These are phyloP conservation scores for Chromis chromis DNA, from an alignment of 2,797 vertebrate genomes.

Conservation along the genomic window DNA sequence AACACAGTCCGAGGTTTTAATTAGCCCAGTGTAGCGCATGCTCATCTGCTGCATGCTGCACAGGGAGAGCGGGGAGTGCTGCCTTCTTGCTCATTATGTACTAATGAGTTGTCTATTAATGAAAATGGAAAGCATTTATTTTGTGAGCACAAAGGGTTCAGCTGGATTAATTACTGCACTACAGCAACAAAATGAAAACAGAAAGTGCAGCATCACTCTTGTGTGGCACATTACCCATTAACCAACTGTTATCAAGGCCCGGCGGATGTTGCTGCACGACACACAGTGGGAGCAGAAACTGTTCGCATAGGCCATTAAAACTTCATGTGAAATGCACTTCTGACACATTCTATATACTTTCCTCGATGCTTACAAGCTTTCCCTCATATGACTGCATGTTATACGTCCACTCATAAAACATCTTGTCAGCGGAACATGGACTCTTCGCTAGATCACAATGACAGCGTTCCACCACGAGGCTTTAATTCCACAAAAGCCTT, in stretches of 20 bases:
- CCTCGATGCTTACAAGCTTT: conserved; percentile 19
- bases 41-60: conserved; percentile 69
- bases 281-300: conserved; percentile 40
- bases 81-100: conserved; percentile 84
- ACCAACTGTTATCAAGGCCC: conserved; percentile 82
- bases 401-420: conserved; percentile 5
- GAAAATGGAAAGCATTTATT: conserved; percentile 90
- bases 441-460: conserved; percentile 25
- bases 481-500: not conserved
- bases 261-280: conserved; percentile 54
- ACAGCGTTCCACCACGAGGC: conserved; percentile 16
- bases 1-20: conserved; percentile 75
- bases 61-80: conserved; percentile 70
- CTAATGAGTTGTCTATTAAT: conserved; percentile 90
- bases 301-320: conserved; percentile 49
- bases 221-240: conserved; percentile 82
- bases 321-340: conserved; percentile 50
- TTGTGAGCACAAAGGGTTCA: conserved; percentile 85
- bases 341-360: conserved; percentile 22
- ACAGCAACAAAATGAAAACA: conserved; percentile 84
- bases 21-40: conserved; percentile 71
- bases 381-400: not conserved
- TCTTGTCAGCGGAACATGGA: conserved; percentile 7
- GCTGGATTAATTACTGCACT: conserved; percentile 88
- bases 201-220: conserved; percentile 80